Evolutionary conservation across 1,140 invertebrate species (phyloP), one percentile per base, ranked within the genome.

Genomic region (Trichonephila clavata): DNA sequence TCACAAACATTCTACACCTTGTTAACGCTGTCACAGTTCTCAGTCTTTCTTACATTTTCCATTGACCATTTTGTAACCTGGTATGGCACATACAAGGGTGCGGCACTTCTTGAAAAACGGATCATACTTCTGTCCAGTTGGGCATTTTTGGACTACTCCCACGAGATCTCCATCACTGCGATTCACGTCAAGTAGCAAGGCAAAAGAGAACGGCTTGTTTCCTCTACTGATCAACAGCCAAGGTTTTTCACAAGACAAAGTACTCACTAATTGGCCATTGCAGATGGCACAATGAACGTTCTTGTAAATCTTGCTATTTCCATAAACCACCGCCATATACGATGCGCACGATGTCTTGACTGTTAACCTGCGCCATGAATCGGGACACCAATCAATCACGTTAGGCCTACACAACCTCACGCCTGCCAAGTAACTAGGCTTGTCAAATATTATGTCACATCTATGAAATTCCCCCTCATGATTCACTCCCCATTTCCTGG

Each of bases 41-140:
- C 24, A 68, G 5, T 77, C 14, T 24, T 57, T n/a, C 50, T 21
- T 39, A 24, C 93, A 94, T 13, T 77, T 90, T 21, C 93, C 93
- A 83, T 94, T 89, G 1, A 65, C 80, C 61, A 90, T 68, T 39
- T 39, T 50, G 61, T 59, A 84, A 14, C 86, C 80, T 7, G 93
- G 93, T 3, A 94, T 21, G 16, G 86, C 86, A 93, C 96, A 96
- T 13, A 96, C 94, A 1, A 96, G 95, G 10, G 94, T 94, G n/a
- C 96, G 95, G 93, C 96, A 97, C 65, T 95, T 96, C 94, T 96
- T 95, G 94, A 96, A 96, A 94, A 96, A 96, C 2, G 96, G 96
- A 95, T 97, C 97, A 91, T 95, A 97, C 27, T 96, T 95, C 94
- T 96, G 94, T 16, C 94, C 94, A 1, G 93, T 84, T 0, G 63